These are phyloP conservation scores for Myotis pilosus DNA, from an alignment of 2,797 vertebrate genomes.

Conservation along the genomic window DNA sequence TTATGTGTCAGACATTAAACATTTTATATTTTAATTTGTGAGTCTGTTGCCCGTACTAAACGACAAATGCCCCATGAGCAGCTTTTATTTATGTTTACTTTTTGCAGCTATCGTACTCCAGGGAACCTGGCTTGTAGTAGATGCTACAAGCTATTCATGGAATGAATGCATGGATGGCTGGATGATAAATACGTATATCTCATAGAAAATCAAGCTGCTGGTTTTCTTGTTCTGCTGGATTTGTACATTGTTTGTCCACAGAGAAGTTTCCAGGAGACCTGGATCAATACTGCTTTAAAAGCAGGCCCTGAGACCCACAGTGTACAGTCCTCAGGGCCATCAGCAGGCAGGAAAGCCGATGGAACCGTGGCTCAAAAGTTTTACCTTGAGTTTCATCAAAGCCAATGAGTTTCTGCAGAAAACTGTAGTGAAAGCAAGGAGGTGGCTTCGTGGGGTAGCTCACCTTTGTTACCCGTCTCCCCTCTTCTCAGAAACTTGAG, in stretches of 20 bases:
- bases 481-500: background rate
- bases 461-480: background rate
- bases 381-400: background rate
- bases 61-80: background rate
- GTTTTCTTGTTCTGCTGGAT: background rate
- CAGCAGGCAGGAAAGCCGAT: background rate
- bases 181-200: background rate
- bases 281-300: background rate
- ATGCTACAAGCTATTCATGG: background rate
- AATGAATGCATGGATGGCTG: background rate
- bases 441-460: background rate
- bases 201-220: background rate
- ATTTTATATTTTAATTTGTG: background rate
- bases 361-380: background rate
- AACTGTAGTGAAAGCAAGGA: background rate
- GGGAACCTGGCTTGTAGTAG: background rate
- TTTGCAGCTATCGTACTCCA: background rate
- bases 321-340: fast-evolving
- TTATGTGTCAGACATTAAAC: background rate
- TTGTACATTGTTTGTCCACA: background rate
- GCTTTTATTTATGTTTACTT: background rate
- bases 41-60: background rate
- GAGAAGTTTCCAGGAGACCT: background rate
- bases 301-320: background rate
- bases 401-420: background rate